Percentiles rank a stretch among this genome's conserved stretches.
phyloP scores from a whole-genome alignment of 2,888 invertebrate genomes.

The Marasmarcha lunaedactyla region DNA sequence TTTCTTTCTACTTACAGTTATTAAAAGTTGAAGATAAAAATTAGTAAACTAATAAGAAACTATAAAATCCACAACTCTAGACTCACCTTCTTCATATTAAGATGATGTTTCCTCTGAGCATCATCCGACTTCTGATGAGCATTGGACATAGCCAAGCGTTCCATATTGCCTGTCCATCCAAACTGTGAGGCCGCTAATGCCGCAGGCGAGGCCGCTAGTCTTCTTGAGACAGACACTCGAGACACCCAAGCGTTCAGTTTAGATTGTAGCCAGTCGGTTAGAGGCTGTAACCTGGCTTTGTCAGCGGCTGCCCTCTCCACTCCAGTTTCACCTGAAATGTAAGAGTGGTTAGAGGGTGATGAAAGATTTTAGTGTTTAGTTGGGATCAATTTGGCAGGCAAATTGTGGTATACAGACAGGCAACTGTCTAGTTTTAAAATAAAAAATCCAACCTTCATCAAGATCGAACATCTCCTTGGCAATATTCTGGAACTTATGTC shows the following conservation, averaged over 20 bases:
- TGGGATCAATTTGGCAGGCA: too few species aligned
- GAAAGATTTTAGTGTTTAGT: too few species aligned
- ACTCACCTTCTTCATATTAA: constrained; percentile 89
- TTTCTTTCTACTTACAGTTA: too few species aligned
- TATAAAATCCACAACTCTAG: too few species aligned
- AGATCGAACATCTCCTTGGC: constrained; percentile 97
- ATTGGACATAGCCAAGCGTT: constrained; percentile 93
- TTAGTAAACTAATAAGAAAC: too few species aligned
- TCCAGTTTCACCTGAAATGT: constrained; percentile 62
- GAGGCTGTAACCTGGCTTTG: constrained; percentile 86
- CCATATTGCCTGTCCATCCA: constrained; percentile 99
- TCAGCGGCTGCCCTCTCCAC: constrained; percentile 84
- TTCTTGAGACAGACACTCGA: constrained; percentile 88
- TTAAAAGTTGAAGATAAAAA: too few species aligned
- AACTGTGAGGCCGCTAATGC: constrained; percentile 96
- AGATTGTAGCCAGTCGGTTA: constrained; percentile 90
- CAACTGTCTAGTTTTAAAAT: too few species aligned
- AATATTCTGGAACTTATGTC: constrained; percentile 99
- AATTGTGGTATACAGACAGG: too few species aligned
- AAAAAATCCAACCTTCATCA: constrained; percentile 81
- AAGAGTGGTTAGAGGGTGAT: too few species aligned
- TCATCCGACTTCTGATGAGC: constrained; percentile 96
- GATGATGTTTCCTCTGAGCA: constrained; percentile 88
- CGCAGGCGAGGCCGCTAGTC: constrained; percentile 92
- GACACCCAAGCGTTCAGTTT: constrained; percentile 81